Conservation (phyloP, 2,113 vertebrate genomes). For the Dasypus novemcinctus region DNA sequence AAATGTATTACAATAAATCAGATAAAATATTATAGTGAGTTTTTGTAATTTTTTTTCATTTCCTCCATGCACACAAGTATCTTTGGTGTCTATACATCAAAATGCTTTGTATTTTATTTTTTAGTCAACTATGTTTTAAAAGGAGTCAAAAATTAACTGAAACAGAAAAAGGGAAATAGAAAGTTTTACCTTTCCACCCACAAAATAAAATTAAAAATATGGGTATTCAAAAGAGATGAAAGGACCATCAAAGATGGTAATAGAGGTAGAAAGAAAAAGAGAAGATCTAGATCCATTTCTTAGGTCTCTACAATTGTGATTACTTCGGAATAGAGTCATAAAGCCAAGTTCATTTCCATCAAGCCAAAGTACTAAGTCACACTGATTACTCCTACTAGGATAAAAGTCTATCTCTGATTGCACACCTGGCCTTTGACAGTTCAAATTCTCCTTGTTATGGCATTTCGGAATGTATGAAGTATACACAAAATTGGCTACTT, state of each 20-base stretch:
- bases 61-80: neutral
- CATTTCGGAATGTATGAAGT: conserved; percentile 41
- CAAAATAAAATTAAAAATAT: neutral
- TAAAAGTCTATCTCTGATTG: conserved; percentile 1
- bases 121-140: neutral
- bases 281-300: neutral
- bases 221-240: neutral
- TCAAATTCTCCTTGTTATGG: neutral
- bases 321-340: neutral
- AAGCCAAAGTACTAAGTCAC: conserved; percentile 21
- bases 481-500: conserved; percentile 1
- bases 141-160: neutral
- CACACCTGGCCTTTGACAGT: conserved; percentile 38
- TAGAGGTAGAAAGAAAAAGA: neutral
- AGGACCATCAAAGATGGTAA: rapidly evolving
- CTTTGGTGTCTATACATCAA: neutral
- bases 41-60: neutral
- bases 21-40: neutral
- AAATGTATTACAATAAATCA: neutral
- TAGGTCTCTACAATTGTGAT: neutral
- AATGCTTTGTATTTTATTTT: neutral
- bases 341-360: neutral
- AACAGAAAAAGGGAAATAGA: neutral
- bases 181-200: neutral
- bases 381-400: neutral